Evolutionary conservation across 2,113 vertebrate genomes (phyloP), one percentile per base, ranked within the genome.

Genomic region (Abramis brama): DNA sequence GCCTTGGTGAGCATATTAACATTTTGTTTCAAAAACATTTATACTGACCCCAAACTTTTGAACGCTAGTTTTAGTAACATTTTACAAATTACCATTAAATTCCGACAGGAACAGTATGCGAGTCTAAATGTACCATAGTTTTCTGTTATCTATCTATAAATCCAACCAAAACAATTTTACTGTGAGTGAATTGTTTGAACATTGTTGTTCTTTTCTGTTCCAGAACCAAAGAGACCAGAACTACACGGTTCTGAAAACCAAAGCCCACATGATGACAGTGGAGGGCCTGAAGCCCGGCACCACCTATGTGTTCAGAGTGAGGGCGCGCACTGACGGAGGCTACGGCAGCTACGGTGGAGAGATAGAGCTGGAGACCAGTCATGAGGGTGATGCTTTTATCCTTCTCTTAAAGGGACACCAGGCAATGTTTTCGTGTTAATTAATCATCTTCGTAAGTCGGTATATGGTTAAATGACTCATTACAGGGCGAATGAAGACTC

Each of bases 171-270:
- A 21, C 19, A 1, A 13, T 86, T 9, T 75, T 30, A 52, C 43
- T 57, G 6, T 66, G 12, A 68, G 13, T 27, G 2, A 74, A 15
- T 23, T 43, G 1, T 9, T 6, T 84, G 33, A 71, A 12, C 2
- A 5, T 71, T 71, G 68, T 23, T 87, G 17, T 85, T 10, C 27
- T 84, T 30, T 27, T 39, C 7, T 83, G 86, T 81, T 84, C 82
- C 89, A 96, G 96, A 96, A 96, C 91, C 96, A 96, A 91, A 92
- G 93, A 57, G 95, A 96, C 83, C 96, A 96, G 90, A 96, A 96
- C 92, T 96, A 96, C 91, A 96, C 95, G 0, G 94, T 96, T 27
- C 73, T 96, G 91, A 96, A 95, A 92, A 96, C 96, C 12, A 94
- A 93, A 86, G 95, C 94, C 57, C 95, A 94, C 90, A 94, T 94